A percentile compares a stretch with the other conserved stretches of the same genome.
phyloP scores from a whole-genome alignment of 2,888 invertebrate genomes.

The Malacosoma neustria region DNA sequence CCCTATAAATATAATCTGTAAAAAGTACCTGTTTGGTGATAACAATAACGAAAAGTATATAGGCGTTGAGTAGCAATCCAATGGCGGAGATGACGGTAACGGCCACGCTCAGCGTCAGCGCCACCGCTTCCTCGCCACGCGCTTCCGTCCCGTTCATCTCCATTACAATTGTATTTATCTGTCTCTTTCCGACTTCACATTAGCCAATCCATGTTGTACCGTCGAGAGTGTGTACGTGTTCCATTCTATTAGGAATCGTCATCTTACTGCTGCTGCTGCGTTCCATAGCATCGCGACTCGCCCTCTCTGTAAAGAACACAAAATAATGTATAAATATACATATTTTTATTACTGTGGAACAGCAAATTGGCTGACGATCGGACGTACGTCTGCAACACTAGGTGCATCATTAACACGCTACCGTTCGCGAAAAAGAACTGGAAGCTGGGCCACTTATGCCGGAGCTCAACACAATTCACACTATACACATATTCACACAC shows the following conservation, averaged over 20 bases:
- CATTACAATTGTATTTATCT: slow-evolving; percentile 31
- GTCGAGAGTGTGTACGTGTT: slow-evolving; percentile 14
- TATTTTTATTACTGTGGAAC: too few species aligned
- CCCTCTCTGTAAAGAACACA: slow-evolving; percentile 31
- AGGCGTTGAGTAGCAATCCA: slow-evolving; percentile 83
- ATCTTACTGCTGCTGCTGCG: slow-evolving; percentile 62
- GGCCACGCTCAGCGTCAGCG: slow-evolving; percentile 79
- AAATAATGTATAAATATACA: too few species aligned
- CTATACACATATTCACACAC: too few species aligned
- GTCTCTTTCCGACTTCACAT: slow-evolving; percentile 28
- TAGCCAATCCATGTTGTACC: slow-evolving; percentile 33
- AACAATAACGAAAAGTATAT: slow-evolving; percentile 82
- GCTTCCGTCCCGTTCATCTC: slow-evolving; percentile 65
- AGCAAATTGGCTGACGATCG: too few species aligned
- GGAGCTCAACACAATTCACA: too few species aligned
- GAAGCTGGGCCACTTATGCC: too few species aligned
- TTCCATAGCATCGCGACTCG: slow-evolving; percentile 52
- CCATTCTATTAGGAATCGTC: slow-evolving; percentile 30
- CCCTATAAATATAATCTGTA: background rate
- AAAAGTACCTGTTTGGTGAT: slow-evolving; percentile 79
- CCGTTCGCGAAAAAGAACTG: too few species aligned
- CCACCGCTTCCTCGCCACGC: slow-evolving; percentile 69
- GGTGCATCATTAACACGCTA: too few species aligned
- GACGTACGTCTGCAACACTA: too few species aligned
- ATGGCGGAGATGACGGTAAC: slow-evolving; percentile 81